Evolutionary conservation across 2,113 vertebrate species (phyloP).

Genomic region (Noturus placidus): DNA sequence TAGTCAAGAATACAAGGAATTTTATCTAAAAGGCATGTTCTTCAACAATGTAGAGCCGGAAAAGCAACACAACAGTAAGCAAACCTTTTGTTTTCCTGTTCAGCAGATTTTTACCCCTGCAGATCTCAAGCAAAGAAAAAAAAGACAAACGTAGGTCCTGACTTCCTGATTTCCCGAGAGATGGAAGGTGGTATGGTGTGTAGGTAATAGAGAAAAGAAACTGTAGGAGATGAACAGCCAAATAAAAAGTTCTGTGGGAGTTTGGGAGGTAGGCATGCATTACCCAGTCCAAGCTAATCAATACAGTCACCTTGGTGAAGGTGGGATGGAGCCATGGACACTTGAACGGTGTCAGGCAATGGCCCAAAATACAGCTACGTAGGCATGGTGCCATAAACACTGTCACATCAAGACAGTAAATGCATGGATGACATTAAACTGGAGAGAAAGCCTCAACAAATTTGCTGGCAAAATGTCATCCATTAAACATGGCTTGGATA

Average conservation of each 20-base stretch:
- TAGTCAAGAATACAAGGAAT: slow-evolving; percentile 12
- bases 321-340: slow-evolving; percentile 4
- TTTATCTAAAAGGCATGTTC: slow-evolving; percentile 30
- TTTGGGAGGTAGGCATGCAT: slow-evolving; percentile 1
- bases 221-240: slow-evolving; percentile 2
- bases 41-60: not conserved
- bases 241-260: slow-evolving; percentile 1
- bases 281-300: slow-evolving; percentile 33
- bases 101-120: not conserved
- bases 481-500: slow-evolving; percentile 10
- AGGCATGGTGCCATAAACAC: slow-evolving; percentile 8
- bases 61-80: not conserved
- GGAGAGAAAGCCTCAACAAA: not conserved
- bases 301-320: slow-evolving; percentile 36
- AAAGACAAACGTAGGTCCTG: not conserved
- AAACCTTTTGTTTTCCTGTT: not conserved
- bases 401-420: slow-evolving; percentile 25
- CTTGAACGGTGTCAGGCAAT: slow-evolving; percentile 10
- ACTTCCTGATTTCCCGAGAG: not conserved
- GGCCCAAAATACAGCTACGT: not conserved
- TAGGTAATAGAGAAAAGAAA: slow-evolving; percentile 15
- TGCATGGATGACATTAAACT: slow-evolving; percentile 16
- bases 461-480: slow-evolving; percentile 18
- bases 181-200: not conserved
- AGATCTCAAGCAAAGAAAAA: not conserved